Percentiles rank a stretch among this genome's conserved stretches.
These are phyloP conservation scores for Scomber japonicus DNA, from an alignment of 2,113 vertebrate genomes.

Conservation along the genomic window DNA sequence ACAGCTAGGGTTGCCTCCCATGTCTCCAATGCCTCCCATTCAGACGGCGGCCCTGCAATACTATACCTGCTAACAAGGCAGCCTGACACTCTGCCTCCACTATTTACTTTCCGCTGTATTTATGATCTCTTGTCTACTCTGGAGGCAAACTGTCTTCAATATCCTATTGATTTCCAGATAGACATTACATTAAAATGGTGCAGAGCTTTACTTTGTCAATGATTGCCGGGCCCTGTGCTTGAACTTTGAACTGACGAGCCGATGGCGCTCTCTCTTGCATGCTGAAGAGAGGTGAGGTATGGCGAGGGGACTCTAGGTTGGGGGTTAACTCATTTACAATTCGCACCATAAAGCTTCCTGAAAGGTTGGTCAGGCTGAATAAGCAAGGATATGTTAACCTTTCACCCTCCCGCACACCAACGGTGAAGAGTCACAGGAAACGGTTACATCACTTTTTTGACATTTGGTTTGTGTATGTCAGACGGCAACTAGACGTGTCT, in stretches of 20 bases:
- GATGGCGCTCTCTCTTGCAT: constrained; percentile 31
- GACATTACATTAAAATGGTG: constrained; percentile 52
- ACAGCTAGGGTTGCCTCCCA: constrained; percentile 75
- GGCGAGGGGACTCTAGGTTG: constrained; percentile 37
- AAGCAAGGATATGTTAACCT: constrained; percentile 72
- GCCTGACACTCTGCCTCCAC: constrained; percentile 67
- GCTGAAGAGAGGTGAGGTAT: constrained; percentile 14
- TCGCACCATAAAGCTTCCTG: constrained; percentile 72
- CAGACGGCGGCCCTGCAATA: constrained; percentile 75
- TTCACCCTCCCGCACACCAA: constrained; percentile 58
- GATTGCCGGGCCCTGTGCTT: constrained; percentile 60
- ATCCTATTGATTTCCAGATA: constrained; percentile 62
- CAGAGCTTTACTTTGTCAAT: constrained; percentile 67
- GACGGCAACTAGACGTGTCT: constrained; percentile 41
- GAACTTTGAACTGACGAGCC: constrained; percentile 77
- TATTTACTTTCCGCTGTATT: constrained; percentile 79
- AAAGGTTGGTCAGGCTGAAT: constrained; percentile 63
- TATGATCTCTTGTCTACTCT: constrained; percentile 66
- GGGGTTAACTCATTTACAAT: constrained; percentile 72
- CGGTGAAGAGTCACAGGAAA: constrained; percentile 47
- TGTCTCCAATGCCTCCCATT: constrained; percentile 70
- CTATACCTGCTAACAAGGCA: constrained; percentile 78
- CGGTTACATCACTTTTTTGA: constrained; percentile 15
- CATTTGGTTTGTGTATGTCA: constrained; percentile 34
- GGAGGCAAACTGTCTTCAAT: constrained; percentile 53